phyloP scores from a whole-genome alignment of 2,888 invertebrate species.

The Lasioglossum morio region DNA sequence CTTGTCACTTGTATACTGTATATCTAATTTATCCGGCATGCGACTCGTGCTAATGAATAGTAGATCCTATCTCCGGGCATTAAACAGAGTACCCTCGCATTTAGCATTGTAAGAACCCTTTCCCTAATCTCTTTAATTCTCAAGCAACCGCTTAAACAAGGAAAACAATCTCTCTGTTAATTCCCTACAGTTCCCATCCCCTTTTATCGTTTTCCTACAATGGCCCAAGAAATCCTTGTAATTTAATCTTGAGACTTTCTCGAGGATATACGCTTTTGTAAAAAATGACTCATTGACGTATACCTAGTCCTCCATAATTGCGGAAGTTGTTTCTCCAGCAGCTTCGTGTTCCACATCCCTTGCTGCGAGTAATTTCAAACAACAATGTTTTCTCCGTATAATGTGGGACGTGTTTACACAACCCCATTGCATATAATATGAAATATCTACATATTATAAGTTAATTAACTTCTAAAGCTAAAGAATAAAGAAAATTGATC shows the following conservation, averaged over 20 bases:
- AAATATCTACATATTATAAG: not conserved
- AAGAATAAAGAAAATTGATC: not conserved
- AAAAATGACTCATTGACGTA: not conserved
- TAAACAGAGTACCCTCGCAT: constrained; percentile 10
- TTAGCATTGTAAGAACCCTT: constrained; percentile 14
- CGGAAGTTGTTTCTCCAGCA: not conserved
- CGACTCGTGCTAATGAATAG: constrained; percentile 8
- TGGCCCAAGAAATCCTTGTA: not conserved
- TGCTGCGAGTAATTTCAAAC: not conserved
- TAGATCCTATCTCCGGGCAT: not conserved
- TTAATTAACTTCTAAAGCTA: not conserved
- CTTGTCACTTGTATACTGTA: not conserved
- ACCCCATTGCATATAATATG: not conserved
- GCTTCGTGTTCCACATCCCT: not conserved
- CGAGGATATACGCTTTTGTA: not conserved
- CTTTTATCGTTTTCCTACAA: not conserved
- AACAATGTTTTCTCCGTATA: not conserved
- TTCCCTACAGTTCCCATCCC: not conserved
- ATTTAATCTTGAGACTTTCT: not conserved
- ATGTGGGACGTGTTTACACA: not conserved
- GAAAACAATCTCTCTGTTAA: not conserved
- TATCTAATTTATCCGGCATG: not conserved
- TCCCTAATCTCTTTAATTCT: not conserved
- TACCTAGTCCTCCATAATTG: not conserved
- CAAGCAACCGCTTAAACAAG: not conserved